Percentiles rank a stretch among this genome's conserved stretches.
Conservation (phyloP, 2,888 invertebrate genomes). For the Thysanoteuthis rhombus region DNA sequence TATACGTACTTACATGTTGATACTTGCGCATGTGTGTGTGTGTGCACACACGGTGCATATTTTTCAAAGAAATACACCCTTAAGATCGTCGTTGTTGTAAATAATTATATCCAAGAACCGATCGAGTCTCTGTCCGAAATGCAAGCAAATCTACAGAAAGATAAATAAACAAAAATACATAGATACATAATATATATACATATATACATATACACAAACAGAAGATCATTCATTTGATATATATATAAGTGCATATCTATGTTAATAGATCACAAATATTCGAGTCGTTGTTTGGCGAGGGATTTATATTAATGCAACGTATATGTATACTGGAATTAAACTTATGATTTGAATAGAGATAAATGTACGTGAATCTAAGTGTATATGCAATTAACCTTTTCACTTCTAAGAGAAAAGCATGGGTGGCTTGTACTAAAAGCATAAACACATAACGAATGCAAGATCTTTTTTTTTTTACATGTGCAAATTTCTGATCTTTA, state of each 20-base stretch:
- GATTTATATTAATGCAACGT: neutral
- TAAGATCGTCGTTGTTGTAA: neutral
- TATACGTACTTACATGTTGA: neutral
- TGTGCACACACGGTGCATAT: neutral
- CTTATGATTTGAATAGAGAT: neutral
- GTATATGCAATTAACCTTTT: neutral
- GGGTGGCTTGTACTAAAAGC: neutral
- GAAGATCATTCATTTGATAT: neutral
- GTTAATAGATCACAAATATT: neutral
- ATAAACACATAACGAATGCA: neutral
- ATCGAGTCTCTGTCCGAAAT: neutral
- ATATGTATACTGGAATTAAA: neutral
- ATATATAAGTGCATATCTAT: neutral
- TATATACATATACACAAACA: neutral
- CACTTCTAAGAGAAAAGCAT: neutral
- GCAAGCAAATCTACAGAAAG: neutral
- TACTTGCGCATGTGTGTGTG: neutral
- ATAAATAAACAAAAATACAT: neutral
- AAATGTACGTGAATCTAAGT: neutral
- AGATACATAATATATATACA: neutral
- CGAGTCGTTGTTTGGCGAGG: neutral
- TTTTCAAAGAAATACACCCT: neutral
- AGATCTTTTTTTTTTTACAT: too few species aligned
- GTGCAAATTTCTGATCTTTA: neutral
- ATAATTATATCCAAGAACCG: neutral